phyloP scores from a whole-genome alignment of 2,113 vertebrate genomes.

The Telmatochromis bifrenatus region DNA sequence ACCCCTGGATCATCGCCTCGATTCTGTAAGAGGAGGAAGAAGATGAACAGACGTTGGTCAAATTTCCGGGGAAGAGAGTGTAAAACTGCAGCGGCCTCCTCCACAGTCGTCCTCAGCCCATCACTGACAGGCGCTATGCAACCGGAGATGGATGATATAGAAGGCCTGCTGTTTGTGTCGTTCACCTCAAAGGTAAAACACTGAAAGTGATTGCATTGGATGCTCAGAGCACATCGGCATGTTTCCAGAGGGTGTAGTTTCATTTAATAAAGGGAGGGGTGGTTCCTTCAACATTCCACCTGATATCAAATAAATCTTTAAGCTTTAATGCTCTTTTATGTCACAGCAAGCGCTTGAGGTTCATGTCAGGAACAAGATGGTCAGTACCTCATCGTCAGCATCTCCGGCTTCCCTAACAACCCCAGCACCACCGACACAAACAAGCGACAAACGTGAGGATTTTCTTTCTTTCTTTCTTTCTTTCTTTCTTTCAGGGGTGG shows the following conservation, averaged over 20 bases:
- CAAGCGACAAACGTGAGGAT: neutral
- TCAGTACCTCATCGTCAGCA: conserved; percentile 7
- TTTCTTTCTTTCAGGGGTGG: neutral
- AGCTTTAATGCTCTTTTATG: neutral
- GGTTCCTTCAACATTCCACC: neutral
- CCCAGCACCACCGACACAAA: conserved; percentile 20
- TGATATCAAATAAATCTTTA: neutral
- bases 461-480: neutral
- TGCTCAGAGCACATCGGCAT: neutral
- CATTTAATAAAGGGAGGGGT: neutral
- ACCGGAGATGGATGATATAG: conserved; percentile 89
- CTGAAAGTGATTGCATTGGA: neutral
- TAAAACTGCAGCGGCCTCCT: neutral
- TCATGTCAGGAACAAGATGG: conserved; percentile 71
- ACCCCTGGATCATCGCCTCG: neutral
- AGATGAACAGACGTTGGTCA: conserved; percentile 48
- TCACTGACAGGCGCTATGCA: conserved; percentile 72
- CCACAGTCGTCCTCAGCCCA: conserved; percentile 35
- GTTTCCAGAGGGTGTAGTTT: neutral
- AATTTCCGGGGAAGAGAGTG: neutral
- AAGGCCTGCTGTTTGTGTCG: conserved; percentile 90
- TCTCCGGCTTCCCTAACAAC: neutral
- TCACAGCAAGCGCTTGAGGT: conserved; percentile 84
- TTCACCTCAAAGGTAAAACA: conserved; percentile 86
- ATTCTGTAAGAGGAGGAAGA: conserved; percentile 53